phyloP scores from a whole-genome alignment of 2,113 vertebrate genomes.

The Planiliza haematocheilus region DNA sequence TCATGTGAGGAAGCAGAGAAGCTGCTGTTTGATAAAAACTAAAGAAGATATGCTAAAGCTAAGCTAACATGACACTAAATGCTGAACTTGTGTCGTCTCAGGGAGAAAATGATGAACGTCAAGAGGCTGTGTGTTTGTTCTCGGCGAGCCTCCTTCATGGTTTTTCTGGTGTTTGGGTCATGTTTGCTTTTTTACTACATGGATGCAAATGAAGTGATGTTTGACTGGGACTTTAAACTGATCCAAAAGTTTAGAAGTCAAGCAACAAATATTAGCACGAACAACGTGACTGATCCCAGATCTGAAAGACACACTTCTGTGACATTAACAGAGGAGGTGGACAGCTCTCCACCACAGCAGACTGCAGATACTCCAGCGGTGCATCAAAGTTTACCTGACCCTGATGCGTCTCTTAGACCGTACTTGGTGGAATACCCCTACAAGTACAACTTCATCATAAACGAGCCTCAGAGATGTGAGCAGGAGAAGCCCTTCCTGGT shows the following conservation, averaged over 20 bases:
- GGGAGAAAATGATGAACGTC: background rate
- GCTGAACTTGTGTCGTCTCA: background rate
- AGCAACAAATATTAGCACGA: too few species aligned
- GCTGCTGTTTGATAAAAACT: too few species aligned
- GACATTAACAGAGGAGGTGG: too few species aligned
- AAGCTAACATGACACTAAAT: too few species aligned
- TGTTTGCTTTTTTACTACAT: conserved; percentile 1
- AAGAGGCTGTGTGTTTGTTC: background rate
- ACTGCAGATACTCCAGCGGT: rapidly evolving
- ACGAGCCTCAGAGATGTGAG: conserved; percentile 66
- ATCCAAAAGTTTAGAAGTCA: too few species aligned
- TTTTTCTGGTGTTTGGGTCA: background rate
- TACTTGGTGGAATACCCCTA: conserved; percentile 73
- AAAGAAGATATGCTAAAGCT: too few species aligned
- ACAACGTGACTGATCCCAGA: too few species aligned
- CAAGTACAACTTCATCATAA: conserved; percentile 72
- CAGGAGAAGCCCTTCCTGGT: conserved; percentile 75
- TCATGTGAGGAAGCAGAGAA: too few species aligned
- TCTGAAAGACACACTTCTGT: too few species aligned
- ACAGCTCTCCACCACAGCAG: rapidly evolving
- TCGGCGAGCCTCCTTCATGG: rapidly evolving
- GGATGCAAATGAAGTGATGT: rapidly evolving
- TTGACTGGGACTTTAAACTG: background rate
- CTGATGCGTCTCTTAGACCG: conserved; percentile 26
- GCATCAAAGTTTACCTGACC: background rate